Evolutionary conservation across 2,888 invertebrate species (phyloP).

Genomic region (Mythimna impura): DNA sequence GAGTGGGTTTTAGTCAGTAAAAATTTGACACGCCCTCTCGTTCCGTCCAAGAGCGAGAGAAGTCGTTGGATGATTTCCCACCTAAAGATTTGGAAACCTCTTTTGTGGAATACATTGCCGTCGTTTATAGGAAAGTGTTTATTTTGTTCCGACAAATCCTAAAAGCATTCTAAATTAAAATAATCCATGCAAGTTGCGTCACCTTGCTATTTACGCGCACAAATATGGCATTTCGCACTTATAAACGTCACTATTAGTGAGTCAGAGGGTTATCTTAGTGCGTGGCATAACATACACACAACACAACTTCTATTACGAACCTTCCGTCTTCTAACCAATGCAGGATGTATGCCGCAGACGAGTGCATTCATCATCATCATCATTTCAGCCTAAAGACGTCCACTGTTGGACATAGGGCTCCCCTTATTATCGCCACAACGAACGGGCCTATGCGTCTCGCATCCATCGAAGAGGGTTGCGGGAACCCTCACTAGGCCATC

Average conservation of each 20-base stretch:
- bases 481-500: too few species aligned
- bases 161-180: background rate
- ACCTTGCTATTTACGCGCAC: conserved; percentile 12
- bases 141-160: conserved; percentile 3
- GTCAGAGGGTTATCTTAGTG: conserved; percentile 25
- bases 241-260: conserved; percentile 28
- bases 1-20: too few species aligned
- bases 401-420: too few species aligned
- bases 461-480: too few species aligned
- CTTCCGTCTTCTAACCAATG: background rate
- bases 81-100: too few species aligned
- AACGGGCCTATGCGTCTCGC: too few species aligned
- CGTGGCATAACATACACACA: background rate
- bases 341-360: background rate
- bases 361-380: too few species aligned
- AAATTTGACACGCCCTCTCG: too few species aligned
- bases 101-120: background rate
- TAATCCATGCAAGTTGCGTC: conserved; percentile 12
- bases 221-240: conserved; percentile 21
- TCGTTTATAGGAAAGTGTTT: background rate
- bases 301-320: background rate
- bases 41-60: too few species aligned
- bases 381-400: too few species aligned
- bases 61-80: too few species aligned
- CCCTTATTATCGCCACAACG: too few species aligned